Evolutionary conservation across 2,113 vertebrate genomes (phyloP).

Genomic region (Abramis brama): DNA sequence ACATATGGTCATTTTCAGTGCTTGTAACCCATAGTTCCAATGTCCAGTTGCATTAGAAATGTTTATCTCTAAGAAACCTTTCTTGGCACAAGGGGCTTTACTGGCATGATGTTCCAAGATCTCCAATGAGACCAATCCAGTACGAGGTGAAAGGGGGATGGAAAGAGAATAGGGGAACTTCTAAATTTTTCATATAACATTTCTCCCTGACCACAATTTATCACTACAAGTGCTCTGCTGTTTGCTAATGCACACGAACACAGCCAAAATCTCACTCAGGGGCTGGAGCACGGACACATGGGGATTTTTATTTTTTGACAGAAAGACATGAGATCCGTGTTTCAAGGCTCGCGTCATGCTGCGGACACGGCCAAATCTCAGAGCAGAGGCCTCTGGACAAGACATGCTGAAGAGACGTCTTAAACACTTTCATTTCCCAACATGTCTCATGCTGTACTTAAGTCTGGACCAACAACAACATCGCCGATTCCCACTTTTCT

Average conservation of each 20-base stretch:
- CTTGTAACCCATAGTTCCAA: neutral
- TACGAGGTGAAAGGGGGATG: neutral
- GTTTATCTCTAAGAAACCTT: conserved; percentile 3
- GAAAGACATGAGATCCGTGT: neutral
- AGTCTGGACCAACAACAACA: neutral
- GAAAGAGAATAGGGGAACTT: neutral
- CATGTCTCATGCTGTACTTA: neutral
- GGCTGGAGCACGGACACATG: neutral
- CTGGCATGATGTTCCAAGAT: neutral
- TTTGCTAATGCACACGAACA: conserved; percentile 1
- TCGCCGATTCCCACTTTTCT: neutral
- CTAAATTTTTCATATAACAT: neutral
- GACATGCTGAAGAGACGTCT: neutral
- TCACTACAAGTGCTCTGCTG: neutral
- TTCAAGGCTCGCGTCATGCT: conserved; percentile 15
- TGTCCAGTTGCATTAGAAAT: neutral
- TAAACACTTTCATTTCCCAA: neutral
- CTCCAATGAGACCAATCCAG: neutral
- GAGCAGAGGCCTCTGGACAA: neutral
- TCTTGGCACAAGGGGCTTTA: neutral
- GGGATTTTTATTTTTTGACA: conserved; percentile 3
- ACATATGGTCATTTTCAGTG: conserved; percentile 33
- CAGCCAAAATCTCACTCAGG: conserved; percentile 35
- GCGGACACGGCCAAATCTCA: neutral
- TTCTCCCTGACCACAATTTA: neutral